Base-by-base conservation (phyloP, 2,797 vertebrate species). In the Sciurus carolinensis region DNA sequence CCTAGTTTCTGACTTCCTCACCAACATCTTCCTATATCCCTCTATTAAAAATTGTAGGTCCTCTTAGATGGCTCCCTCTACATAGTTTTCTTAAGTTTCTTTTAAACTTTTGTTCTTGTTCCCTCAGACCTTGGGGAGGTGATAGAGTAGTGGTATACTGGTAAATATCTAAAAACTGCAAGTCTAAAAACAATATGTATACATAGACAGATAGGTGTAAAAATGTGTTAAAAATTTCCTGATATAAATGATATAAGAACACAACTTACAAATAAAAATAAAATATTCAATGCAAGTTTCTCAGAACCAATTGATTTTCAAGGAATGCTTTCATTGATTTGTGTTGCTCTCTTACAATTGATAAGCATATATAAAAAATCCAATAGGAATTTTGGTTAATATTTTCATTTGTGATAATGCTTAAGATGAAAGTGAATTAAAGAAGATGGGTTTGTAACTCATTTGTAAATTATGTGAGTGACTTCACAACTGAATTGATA, bases 361-460 rank as follows among this genome's bases (percentile, higher is more conserved):
- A 80, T 44, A 92, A 76, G 44, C 4, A 71, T 59, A 14, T 75
- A 24, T 71, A 95, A 24, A 62, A 62, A 72, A 22, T 81, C 33
- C 10, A 76, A 42, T 18, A 82, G 73, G 67, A 75, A 81, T 87
- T 93, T 84, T 59, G 18, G 42, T 76, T 90, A 50, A 66, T 95
- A 59, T 73, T 89, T 92, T 81, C n/a, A 85, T 28, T 90, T 87
- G 64, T 44, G 39, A 76, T 94, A 95, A 62, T 28, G 30, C 28
- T 59, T 89, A 72, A 47, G 8, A 81, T 87, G 4, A 95, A 95
- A 83, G 64, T 80, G 8, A 73, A 87, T 66, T 17, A 33, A 79
- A 57, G 6, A 71, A 52, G 42, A n/a, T 13, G 17, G 17, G 50
- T 71, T 95, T 79, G 14, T 42, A 47, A 81, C 13, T 36, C 73